These are phyloP conservation scores for Varroa destructor DNA, from an alignment of 1,140 invertebrate species.

Conservation along the genomic window DNA sequence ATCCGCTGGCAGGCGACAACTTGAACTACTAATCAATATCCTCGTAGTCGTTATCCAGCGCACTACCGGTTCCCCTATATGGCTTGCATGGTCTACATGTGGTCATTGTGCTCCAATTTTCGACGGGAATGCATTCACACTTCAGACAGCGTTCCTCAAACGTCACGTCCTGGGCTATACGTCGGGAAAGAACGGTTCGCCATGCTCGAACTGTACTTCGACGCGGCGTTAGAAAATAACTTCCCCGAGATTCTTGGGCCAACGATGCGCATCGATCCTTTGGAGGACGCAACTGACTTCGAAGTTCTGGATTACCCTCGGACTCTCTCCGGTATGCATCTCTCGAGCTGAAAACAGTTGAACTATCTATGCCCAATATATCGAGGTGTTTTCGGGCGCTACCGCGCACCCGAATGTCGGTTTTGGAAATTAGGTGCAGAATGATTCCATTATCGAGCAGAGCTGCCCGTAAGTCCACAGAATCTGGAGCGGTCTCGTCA, in stretches of 20 bases:
- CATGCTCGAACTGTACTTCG: background rate
- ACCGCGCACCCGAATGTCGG: background rate
- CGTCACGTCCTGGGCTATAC: slow-evolving; percentile 7
- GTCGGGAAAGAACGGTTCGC: background rate
- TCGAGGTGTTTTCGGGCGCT: background rate
- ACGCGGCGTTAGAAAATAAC: slow-evolving; percentile 30
- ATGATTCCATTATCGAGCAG: background rate
- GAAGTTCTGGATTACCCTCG: slow-evolving; percentile 29
- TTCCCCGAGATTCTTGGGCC: slow-evolving; percentile 32
- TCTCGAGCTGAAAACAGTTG: slow-evolving; percentile 31
- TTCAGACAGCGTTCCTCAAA: background rate
- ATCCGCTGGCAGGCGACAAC: too few species aligned
- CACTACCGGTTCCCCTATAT: background rate
- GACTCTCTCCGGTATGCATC: slow-evolving; percentile 31
- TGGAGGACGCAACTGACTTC: slow-evolving; percentile 31
- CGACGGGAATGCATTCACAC: background rate
- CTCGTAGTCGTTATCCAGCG: too few species aligned
- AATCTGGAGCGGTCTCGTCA: slow-evolving; percentile 3
- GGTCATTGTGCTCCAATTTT: background rate
- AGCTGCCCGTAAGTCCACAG: background rate
- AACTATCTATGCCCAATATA: slow-evolving; percentile 30
- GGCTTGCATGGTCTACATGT: slow-evolving; percentile 8
- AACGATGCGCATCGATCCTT: slow-evolving; percentile 32
- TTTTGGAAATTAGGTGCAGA: background rate
- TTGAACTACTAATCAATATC: too few species aligned